Base-by-base conservation (phyloP, 2,797 vertebrate genomes). In the Aythya fuligula region DNA sequence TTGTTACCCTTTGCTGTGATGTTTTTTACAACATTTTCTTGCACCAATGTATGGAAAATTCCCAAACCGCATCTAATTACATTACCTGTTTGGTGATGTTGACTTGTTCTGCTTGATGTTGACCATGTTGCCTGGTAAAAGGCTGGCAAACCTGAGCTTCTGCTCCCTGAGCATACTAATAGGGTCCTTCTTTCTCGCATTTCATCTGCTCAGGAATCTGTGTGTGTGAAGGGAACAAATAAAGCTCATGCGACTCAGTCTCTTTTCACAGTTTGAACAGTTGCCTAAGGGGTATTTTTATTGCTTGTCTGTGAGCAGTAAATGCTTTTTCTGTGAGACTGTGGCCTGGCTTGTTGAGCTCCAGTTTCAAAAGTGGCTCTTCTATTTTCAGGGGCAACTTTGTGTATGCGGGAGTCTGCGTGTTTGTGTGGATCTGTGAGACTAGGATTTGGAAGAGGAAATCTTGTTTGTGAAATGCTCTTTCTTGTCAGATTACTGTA, bases 231-330 rank as follows among this genome's bases (percentile, higher is more conserved):
- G 43, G 36, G 54, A 87, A 51, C 41, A 91, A 90, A 72, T 21
- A 86, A 72, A 78, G 38, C 56, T 57, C 1, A 0, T 30, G 15
- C 76, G 76, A 71, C 19, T 70, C 18, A 12, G 41, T 79, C 43
- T 64, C 41, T 81, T 85, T 91, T 51, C 89, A 84, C n/a, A 30
- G 82, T 93, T 66, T 80, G 72, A 92, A 53, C 28, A 32, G 41
- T 94, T 93, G 73, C 34, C 62, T 78, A 51, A 81, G 80, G 56
- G 11, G 34, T 51, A 69, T 57, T 93, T 88, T 83, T 67, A 73
- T 92, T 93, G 62, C 47, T 83, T 91, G 43, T 56, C 61, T 73
- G 21, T 87, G 58, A 86, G 49, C 47, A 47, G 43, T 81, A 93
- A 89, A 82, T 58, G 10, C 7, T 11, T n/a, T 32, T 13, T 0